Evolutionary conservation across 2,888 invertebrate genomes (phyloP), one percentile per base, ranked within the genome.

Genomic region (Drosophila koepferae): DNA sequence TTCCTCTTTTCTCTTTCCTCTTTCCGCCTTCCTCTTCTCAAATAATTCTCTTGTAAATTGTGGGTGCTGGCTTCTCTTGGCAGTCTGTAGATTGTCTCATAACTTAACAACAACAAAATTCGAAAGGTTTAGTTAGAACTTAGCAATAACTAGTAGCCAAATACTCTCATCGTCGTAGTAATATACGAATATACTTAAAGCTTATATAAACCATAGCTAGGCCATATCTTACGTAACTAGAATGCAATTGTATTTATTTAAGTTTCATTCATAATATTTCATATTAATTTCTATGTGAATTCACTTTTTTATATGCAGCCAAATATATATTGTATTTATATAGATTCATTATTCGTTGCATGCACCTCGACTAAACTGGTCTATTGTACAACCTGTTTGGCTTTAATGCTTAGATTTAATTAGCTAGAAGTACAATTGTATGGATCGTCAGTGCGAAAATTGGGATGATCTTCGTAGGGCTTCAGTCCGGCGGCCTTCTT

Each of bases 381-480:
- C 61, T 86, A 78, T 62, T 76, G 74, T 80, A 86, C 87, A 85
- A 87, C 86, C 87, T 87, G 71, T 59, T 51, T 65, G 48, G 59
- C 64, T 65, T 44, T 55, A 44, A 23, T 20, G 53, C 70, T 59
- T 92, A 92, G 63, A 85, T 80, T 80, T 86, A 90, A 92, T 93
- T 93, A 93, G 92, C 93, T 93, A 78, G 93, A 92, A 68, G 93
- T 93, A 82, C 93, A 93, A 79, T 93, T 93, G 76, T 93, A 93
- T 6, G 93, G 93, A 89, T 93, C 93, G 74, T 93, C 93, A 36
- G 92, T 91, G 68, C 93, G 93, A 78, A 93, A 93, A 71, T 92
- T 93, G 12, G 92, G 93, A 82, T 93, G 95, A 90, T 96, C 96
- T 91, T 97, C 97, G 90, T 95, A 96, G 0, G 97, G 96, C 40